A percentile compares a stretch with the other conserved stretches of the same genome.
Evolutionary conservation across 2,888 invertebrate genomes (phyloP).

Genomic region (Chrysolina haemoptera): DNA sequence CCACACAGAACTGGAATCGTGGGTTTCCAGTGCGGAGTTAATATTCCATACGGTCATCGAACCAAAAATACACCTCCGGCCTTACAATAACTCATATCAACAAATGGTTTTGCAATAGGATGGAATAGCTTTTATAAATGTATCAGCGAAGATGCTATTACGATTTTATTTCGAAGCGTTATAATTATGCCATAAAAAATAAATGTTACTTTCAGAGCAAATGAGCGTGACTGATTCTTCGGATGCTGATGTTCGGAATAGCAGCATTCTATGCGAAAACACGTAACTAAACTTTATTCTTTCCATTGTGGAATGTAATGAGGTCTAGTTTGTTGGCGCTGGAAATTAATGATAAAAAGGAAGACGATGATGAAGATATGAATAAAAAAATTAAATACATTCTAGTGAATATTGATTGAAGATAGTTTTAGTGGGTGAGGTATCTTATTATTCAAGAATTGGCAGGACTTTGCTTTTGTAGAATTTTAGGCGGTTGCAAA

Average conservation of each 20-base stretch:
- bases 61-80: slow-evolving; percentile 40
- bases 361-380: too few species aligned
- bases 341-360: too few species aligned
- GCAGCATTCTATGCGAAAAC: neutral
- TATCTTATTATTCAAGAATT: too few species aligned
- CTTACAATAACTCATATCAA: slow-evolving; percentile 40
- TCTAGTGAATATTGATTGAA: too few species aligned
- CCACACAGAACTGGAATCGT: slow-evolving; percentile 32
- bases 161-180: slow-evolving; percentile 14
- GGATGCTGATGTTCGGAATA: neutral
- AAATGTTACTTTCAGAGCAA: slow-evolving; percentile 28
- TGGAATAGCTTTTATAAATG: slow-evolving; percentile 37
- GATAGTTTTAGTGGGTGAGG: too few species aligned
- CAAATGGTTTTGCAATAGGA: slow-evolving; percentile 35
- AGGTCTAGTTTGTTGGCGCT: too few species aligned
- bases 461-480: too few species aligned
- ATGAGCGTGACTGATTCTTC: slow-evolving; percentile 25
- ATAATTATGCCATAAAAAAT: neutral
- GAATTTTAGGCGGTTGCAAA: too few species aligned
- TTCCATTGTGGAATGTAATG: too few species aligned
- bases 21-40: slow-evolving; percentile 25
- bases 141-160: slow-evolving; percentile 26
- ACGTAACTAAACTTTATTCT: neutral
- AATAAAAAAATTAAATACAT: too few species aligned
- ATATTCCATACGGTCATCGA: slow-evolving; percentile 37